phyloP scores from a whole-genome alignment of 2,888 invertebrate species.

The Nezara viridula region DNA sequence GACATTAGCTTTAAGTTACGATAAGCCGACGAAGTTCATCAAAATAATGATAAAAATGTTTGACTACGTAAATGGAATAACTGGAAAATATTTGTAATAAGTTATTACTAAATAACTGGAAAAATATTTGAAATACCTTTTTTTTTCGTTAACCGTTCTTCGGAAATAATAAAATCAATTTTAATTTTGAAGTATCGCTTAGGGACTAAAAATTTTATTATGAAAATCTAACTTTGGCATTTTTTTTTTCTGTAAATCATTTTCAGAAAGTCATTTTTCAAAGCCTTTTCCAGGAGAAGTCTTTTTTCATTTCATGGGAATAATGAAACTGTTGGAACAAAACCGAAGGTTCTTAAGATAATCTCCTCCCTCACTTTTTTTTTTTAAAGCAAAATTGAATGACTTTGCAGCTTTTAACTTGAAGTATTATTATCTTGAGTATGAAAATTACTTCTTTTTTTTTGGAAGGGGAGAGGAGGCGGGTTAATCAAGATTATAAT shows the following conservation, averaged over 20 bases:
- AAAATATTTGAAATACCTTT: too few relatives aligned
- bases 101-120: too few relatives aligned
- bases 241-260: background rate
- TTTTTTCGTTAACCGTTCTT: too few relatives aligned
- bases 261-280: background rate
- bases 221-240: background rate
- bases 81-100: too few relatives aligned
- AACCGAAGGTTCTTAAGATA: background rate
- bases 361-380: background rate
- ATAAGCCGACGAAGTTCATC: too few relatives aligned
- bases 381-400: background rate
- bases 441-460: background rate
- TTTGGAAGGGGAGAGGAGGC: background rate
- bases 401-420: background rate
- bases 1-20: too few relatives aligned
- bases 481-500: background rate
- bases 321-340: constrained; percentile 9
- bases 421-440: background rate
- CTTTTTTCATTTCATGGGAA: background rate
- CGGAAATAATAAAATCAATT: background rate
- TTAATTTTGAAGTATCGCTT: background rate
- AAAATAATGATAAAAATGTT: too few relatives aligned
- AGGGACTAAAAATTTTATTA: background rate
- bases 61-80: too few relatives aligned
- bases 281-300: background rate